Conservation (phyloP, 92 coral and sea anemone genomes). For the Pocillopora meandrina region DNA sequence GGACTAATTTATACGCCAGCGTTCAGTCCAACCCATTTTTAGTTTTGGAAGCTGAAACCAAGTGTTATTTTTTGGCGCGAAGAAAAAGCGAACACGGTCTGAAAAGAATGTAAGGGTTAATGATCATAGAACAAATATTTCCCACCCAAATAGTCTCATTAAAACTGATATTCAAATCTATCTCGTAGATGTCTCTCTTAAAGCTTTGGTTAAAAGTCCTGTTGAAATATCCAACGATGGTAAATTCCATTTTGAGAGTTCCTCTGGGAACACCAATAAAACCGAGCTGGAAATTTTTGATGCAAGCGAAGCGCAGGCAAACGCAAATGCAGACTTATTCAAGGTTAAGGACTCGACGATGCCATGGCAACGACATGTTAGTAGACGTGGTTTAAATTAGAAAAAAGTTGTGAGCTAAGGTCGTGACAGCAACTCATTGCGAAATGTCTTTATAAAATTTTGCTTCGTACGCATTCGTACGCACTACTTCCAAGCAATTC, state of each 20-base stretch:
- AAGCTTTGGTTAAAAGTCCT: slow-evolving; percentile 29
- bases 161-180: background rate
- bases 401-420: too few species aligned
- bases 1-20: too few species aligned
- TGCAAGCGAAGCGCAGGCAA: slow-evolving; percentile 29
- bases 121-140: too few species aligned
- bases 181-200: slow-evolving; percentile 39
- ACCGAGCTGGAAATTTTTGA: slow-evolving; percentile 33
- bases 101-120: background rate
- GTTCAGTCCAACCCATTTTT: too few species aligned
- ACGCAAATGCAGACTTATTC: slow-evolving; percentile 35
- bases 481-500: too few species aligned
- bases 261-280: background rate
- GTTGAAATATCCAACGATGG: slow-evolving; percentile 2
- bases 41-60: too few species aligned
- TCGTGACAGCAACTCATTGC: too few species aligned
- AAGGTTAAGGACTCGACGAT: background rate
- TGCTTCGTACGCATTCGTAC: too few species aligned
- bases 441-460: too few species aligned
- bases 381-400: too few species aligned
- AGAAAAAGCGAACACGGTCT: background rate
- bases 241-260: slow-evolving; percentile 17
- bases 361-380: too few species aligned
- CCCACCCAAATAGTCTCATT: background rate
- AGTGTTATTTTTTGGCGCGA: background rate